A percentile compares a stretch with the other conserved stretches of the same genome.
Conservation (phyloP, 2,113 vertebrate species). For the Rhizomys pruinosus region DNA sequence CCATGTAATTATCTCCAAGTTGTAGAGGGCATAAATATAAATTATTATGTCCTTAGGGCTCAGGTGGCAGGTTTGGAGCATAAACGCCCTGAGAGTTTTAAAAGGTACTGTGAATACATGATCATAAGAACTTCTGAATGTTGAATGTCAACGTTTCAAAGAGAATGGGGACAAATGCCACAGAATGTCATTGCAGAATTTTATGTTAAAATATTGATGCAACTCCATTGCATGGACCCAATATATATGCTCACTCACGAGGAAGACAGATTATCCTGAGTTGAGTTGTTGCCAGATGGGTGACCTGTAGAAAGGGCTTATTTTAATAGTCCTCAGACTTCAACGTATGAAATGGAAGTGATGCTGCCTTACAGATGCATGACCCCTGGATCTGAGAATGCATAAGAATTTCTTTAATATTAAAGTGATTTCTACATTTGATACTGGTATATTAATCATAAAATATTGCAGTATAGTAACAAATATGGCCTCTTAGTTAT, state of each 20-base stretch:
- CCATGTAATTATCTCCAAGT: constrained; percentile 63
- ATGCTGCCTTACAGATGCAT: neutral
- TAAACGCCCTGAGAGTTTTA: constrained; percentile 27
- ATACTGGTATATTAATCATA: neutral
- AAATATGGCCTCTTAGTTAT: neutral
- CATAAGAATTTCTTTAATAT: neutral
- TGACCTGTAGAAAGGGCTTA: neutral
- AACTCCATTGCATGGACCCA: neutral
- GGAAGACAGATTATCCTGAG: neutral
- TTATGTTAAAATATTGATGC: constrained; percentile 41
- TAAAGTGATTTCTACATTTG: neutral
- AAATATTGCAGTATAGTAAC: neutral
- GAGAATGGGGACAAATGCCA: constrained; percentile 41
- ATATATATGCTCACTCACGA: neutral
- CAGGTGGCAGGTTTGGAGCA: constrained; percentile 39
- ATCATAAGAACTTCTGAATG: neutral
- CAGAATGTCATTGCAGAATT: constrained; percentile 25
- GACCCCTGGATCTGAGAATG: neutral
- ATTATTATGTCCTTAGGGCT: constrained; percentile 45
- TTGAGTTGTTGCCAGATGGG: neutral
- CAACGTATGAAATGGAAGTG: neutral
- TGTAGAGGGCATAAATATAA: constrained; percentile 57
- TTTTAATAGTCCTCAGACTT: neutral
- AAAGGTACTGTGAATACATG: neutral
- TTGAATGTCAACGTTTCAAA: constrained; percentile 4